Conservation (phyloP, 2,888 invertebrate species). For the Orthosia cruda region DNA sequence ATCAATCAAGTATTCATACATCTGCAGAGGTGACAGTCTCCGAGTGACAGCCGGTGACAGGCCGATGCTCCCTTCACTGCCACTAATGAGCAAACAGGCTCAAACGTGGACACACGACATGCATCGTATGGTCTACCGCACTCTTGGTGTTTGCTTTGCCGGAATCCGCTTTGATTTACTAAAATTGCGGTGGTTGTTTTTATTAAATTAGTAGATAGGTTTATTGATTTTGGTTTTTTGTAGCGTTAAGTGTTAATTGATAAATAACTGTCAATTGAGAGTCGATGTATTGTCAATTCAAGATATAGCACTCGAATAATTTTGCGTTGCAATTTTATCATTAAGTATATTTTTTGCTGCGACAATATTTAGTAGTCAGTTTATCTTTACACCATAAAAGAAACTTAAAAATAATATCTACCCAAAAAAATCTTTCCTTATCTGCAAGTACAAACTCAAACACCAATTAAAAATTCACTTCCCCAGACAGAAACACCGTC, state of each 20-base stretch:
- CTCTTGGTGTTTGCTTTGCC: conserved; percentile 69
- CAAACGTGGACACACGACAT: conserved; percentile 62
- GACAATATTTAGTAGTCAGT: neutral
- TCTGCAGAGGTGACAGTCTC: conserved; percentile 57
- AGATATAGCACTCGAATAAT: neutral
- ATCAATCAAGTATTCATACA: conserved; percentile 71
- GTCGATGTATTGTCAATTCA: neutral
- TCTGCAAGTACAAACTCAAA: conserved; percentile 27
- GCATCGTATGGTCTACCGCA: conserved; percentile 72
- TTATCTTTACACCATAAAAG: neutral
- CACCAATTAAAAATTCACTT: conserved; percentile 47
- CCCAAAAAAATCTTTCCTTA: conserved; percentile 13
- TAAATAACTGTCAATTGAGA: too few species aligned
- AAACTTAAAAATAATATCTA: conserved; percentile 2
- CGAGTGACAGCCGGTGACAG: conserved; percentile 64
- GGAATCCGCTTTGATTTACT: conserved; percentile 66
- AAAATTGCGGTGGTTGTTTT: conserved; percentile 52
- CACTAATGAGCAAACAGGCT: conserved; percentile 86
- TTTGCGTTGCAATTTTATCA: neutral
- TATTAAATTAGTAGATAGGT: conserved; percentile 24
- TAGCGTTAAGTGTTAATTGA: neutral
- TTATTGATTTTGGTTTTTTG: conserved; percentile 4
- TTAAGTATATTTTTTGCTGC: fast-evolving
- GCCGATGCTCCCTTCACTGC: conserved; percentile 75
- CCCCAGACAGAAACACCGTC: conserved; percentile 37